These are phyloP conservation scores for Stylophora pistillata DNA, from an alignment of 64 coral and sea anemone species.

Conservation along the genomic window DNA sequence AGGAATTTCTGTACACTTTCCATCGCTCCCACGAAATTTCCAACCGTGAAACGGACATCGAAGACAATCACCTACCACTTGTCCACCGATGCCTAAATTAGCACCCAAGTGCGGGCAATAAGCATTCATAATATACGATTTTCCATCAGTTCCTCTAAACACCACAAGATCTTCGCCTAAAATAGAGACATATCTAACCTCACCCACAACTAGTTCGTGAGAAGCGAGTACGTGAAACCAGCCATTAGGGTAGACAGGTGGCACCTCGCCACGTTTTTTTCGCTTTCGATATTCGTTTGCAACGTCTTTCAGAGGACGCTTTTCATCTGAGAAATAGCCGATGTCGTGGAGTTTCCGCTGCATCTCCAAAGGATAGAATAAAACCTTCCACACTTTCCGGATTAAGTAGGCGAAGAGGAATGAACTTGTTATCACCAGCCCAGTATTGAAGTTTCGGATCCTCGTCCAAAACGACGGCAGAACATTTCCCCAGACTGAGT, in stretches of 20 bases:
- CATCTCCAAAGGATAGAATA: constrained; percentile 61
- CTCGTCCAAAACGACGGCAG: not conserved
- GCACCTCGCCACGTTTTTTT: constrained; percentile 64
- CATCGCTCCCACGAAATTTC: constrained; percentile 72
- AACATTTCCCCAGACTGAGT: not conserved
- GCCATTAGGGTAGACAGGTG: constrained; percentile 91
- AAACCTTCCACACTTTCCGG: constrained; percentile 54
- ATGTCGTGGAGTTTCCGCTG: constrained; percentile 60
- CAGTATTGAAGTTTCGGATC: not conserved
- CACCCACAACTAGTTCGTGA: constrained; percentile 48
- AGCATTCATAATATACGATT: constrained; percentile 65
- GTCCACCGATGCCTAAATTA: constrained; percentile 86
- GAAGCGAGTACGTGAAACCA: constrained; percentile 81
- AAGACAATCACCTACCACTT: constrained; percentile 77
- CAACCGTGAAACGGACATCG: constrained; percentile 95
- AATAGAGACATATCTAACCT: constrained; percentile 66
- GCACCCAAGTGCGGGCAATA: constrained; percentile 97
- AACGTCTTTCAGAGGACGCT: constrained; percentile 63
- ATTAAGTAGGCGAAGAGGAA: constrained; percentile 25
- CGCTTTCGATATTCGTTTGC: constrained; percentile 57
- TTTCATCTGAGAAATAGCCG: constrained; percentile 65
- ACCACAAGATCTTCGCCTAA: constrained; percentile 88
- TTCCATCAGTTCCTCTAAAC: constrained; percentile 86
- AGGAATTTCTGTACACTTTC: constrained; percentile 76
- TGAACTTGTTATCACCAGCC: not conserved